Base-by-base conservation (phyloP, 2,113 vertebrate genomes). In the Cinclus mexicanus region DNA sequence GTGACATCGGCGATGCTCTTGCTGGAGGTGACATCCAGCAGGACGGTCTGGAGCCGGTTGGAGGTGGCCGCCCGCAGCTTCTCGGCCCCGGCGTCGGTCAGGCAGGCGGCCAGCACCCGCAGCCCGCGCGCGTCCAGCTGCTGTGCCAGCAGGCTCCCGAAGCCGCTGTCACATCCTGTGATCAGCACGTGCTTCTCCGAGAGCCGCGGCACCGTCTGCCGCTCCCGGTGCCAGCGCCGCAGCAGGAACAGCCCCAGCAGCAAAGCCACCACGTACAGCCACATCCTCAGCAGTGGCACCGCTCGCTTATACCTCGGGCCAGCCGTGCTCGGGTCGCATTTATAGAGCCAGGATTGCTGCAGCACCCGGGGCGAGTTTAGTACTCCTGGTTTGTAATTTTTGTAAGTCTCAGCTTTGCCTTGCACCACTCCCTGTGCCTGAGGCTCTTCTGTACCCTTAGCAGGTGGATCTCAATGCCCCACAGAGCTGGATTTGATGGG, bases 111-210 rank as follows among this genome's bases (percentile, higher is more conserved):
- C n/a, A 99, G 93, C 79, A 99, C 98, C 9, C 67, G 90, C 95
- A 99, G 97, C 11, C 98, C 98, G 70, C 94, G 96, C 3, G 5
- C 16, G 12, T 76, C 74, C 74, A 76, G 74, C 74, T 60, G 98
- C 65, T 79, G 96, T 12, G 99, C 98, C 97, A 98, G 90, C 70
- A 97, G 95, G 47, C 98, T 97, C 33, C 99, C 99, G 23, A 99
- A 99, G 76, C 99, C 99, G 6, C 98, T 98, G 94, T 99, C 99
- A 7, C 99, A 99, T 79, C 99, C 99, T 0, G 98, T 99, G 97
- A 99, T 98, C 80, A 99, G 84, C 90, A 99, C 98, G 5, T 97
- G 97, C 90, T 98, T 98, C 63, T 98, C 97, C 2, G 83, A 83
- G 24, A 98, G 97, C 84, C 97, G n/a, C 8, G 85, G 85, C 52